Evolutionary conservation across 2,113 vertebrate genomes (phyloP).

Genomic region (Mobula birostris): DNA sequence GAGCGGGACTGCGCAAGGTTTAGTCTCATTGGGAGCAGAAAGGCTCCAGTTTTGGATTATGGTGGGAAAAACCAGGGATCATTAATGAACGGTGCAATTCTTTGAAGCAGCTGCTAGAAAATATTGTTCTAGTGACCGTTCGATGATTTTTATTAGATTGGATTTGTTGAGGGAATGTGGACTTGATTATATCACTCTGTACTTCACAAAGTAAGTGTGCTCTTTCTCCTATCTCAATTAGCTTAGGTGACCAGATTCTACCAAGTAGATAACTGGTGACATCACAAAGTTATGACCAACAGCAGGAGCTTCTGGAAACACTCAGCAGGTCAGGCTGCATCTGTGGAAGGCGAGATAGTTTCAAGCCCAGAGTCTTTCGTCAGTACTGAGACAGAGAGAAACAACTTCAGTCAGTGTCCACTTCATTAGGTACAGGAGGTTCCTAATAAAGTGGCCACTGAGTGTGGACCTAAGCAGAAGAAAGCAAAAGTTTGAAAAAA

Average conservation of each 20-base stretch:
- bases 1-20: not conserved
- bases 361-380: too few species aligned
- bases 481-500: too few species aligned
- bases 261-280: not conserved
- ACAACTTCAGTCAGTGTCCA: too few species aligned
- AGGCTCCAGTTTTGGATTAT: not conserved
- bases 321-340: too few species aligned
- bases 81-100: slow-evolving; percentile 14
- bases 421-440: too few species aligned
- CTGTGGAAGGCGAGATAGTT: too few species aligned
- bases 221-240: not conserved
- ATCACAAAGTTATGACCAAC: not conserved
- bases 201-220: not conserved
- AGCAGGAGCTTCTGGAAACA: too few species aligned
- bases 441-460: too few species aligned
- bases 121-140: slow-evolving; percentile 22
- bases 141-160: not conserved
- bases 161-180: too few species aligned
- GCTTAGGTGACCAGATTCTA: not conserved
- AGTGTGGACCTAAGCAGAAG: too few species aligned
- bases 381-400: too few species aligned
- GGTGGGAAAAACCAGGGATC: not conserved
- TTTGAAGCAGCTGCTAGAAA: slow-evolving; percentile 7
- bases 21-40: not conserved
- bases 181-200: not conserved